Evolutionary conservation across 2,888 invertebrate species (phyloP).

Genomic region (Seira sanloemensis): DNA sequence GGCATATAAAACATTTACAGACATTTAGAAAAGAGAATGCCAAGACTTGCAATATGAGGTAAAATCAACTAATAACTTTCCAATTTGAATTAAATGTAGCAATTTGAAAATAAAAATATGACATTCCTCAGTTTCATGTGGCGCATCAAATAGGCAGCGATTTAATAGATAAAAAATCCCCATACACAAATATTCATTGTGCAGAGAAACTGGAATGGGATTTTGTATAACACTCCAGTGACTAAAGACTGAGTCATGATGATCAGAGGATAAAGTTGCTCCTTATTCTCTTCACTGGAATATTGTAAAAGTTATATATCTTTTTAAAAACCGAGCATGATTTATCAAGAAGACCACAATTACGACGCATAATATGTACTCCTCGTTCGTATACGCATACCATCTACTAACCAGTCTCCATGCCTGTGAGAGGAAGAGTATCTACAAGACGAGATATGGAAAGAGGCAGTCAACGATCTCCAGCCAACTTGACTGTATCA

Average conservation of each 20-base stretch:
- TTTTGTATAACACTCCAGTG: slow-evolving; percentile 22
- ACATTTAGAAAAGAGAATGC: no score
- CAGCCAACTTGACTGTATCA: slow-evolving; percentile 36
- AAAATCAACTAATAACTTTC: no score
- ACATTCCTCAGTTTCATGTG: neutral
- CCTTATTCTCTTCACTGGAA: slow-evolving; percentile 18
- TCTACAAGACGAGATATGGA: neutral
- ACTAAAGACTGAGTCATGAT: slow-evolving; percentile 36
- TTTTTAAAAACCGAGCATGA: slow-evolving; percentile 47
- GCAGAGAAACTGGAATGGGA: slow-evolving; percentile 4
- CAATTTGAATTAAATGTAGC: no score
- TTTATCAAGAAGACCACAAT: slow-evolving; percentile 55
- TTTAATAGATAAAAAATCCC: no score
- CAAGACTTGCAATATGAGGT: no score
- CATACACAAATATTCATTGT: neutral
- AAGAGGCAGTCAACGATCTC: slow-evolving; percentile 51
- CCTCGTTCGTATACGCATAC: neutral
- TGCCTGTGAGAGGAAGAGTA: neutral
- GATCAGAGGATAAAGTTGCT: slow-evolving; percentile 17
- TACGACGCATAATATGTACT: slow-evolving; percentile 39
- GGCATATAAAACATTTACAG: no score
- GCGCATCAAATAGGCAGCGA: no score
- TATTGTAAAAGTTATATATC: slow-evolving; percentile 21
- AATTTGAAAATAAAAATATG: neutral
- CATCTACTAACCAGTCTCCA: slow-evolving; percentile 1